phyloP scores from a whole-genome alignment of 2,113 vertebrate genomes.

The Speoplatyrhinus poulsoni region DNA sequence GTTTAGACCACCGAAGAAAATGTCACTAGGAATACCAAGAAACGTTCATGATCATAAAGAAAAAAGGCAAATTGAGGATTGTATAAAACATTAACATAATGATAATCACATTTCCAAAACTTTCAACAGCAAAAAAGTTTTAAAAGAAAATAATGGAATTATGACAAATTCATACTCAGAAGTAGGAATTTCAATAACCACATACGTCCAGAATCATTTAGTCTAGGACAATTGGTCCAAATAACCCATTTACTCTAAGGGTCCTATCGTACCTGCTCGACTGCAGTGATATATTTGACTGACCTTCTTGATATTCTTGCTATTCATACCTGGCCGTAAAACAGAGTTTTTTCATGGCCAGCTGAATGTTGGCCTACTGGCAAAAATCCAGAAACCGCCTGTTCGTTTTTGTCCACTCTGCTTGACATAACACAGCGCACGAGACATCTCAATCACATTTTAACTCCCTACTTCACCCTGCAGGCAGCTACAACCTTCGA shows the following conservation, averaged over 20 bases:
- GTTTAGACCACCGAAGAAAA: slow-evolving; percentile 18
- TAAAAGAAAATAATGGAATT: slow-evolving; percentile 50
- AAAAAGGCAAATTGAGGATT: slow-evolving; percentile 37
- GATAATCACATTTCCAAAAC: slow-evolving; percentile 55
- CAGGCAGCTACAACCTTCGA: slow-evolving; percentile 13
- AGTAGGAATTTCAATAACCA: slow-evolving; percentile 22
- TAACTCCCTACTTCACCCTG: slow-evolving; percentile 2
- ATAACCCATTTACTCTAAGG: neutral
- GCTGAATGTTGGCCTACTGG: slow-evolving; percentile 26
- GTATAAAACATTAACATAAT: slow-evolving; percentile 48
- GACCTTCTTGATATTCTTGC: slow-evolving; percentile 10
- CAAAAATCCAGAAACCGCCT: slow-evolving; percentile 6
- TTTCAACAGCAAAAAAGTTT: slow-evolving; percentile 44
- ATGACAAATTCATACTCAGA: slow-evolving; percentile 50
- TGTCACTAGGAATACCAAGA: slow-evolving; percentile 32
- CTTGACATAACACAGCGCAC: slow-evolving; percentile 23
- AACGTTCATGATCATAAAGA: slow-evolving; percentile 37
- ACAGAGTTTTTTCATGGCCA: slow-evolving; percentile 16
- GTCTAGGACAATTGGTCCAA: slow-evolving; percentile 1
- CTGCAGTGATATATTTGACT: neutral
- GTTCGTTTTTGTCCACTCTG: slow-evolving; percentile 37
- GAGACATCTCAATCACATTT: slow-evolving; percentile 10
- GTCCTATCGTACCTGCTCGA: slow-evolving; percentile 6
- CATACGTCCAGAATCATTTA: too few relatives aligned
- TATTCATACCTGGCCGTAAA: slow-evolving; percentile 21